Percentiles rank a stretch among this genome's conserved stretches.
phyloP scores from a whole-genome alignment of 2,888 invertebrate species.

The Stenichneumon culpator region DNA sequence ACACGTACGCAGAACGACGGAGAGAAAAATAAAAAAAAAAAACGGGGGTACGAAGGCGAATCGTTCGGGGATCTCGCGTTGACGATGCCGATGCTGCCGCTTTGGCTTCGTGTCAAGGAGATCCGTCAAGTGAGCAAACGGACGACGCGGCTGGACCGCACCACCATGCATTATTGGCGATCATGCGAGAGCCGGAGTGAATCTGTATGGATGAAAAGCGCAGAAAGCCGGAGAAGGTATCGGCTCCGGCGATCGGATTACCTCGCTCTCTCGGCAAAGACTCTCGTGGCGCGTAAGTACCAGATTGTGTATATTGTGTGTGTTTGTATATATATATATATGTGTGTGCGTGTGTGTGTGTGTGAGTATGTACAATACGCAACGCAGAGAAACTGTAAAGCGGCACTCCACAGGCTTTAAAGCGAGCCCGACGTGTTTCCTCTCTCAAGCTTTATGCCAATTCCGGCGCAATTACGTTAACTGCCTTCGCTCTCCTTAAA shows the following conservation, averaged over 20 bases:
- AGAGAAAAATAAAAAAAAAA: conserved; percentile 10
- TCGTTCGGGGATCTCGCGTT: conserved; percentile 47
- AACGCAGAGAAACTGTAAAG: neutral
- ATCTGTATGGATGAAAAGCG: conserved; percentile 51
- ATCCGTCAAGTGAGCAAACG: conserved; percentile 57
- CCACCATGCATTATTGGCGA: conserved; percentile 18
- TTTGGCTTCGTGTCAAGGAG: conserved; percentile 55
- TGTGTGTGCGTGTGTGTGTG: neutral
- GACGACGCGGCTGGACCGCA: conserved; percentile 24
- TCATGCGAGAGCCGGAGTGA: conserved; percentile 37
- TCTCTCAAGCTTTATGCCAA: conserved; percentile 68
- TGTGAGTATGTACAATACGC: neutral
- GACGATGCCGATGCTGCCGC: conserved; percentile 5
- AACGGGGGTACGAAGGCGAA: conserved; percentile 34
- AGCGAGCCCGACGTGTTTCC: conserved; percentile 47
- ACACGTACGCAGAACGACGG: conserved; percentile 44
- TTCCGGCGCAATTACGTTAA: conserved; percentile 71
- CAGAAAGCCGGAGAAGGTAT: conserved; percentile 39
- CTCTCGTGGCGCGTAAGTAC: conserved; percentile 36
- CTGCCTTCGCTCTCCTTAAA: conserved; percentile 67
- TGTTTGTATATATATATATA: neutral
- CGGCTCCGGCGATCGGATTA: conserved; percentile 58
- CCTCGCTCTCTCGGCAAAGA: conserved; percentile 42
- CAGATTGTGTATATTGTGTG: conserved; percentile 2
- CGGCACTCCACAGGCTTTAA: conserved; percentile 7